Percentiles rank a stretch among this genome's conserved stretches.
phyloP scores from a whole-genome alignment of 2,113 vertebrate genomes.

The Cygnus atratus region DNA sequence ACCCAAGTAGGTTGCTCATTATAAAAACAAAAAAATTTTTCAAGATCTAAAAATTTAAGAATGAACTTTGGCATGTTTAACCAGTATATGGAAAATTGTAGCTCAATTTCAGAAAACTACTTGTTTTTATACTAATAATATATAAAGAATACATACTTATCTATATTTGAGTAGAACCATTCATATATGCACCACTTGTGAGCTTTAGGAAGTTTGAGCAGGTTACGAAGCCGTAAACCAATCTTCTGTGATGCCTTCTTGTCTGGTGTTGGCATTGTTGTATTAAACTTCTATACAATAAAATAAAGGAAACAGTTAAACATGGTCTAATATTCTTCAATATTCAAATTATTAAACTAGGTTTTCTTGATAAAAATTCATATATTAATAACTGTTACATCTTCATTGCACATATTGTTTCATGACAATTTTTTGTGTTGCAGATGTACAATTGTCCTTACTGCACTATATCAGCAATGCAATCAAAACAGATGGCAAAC shows the following conservation, averaged over 20 bases:
- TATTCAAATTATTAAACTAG: background rate
- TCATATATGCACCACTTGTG: slow-evolving; percentile 99
- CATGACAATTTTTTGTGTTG: background rate
- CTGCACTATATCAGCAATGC: background rate
- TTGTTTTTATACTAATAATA: slow-evolving; percentile 3
- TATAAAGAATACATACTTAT: slow-evolving; percentile 83
- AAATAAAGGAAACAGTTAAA: slow-evolving; percentile 31
- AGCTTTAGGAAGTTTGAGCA: slow-evolving; percentile 97
- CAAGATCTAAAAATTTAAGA: background rate
- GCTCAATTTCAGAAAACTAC: background rate
- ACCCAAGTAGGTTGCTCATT: background rate
- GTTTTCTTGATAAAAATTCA: background rate
- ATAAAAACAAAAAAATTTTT: background rate
- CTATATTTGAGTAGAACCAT: slow-evolving; percentile 99
- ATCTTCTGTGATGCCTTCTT: slow-evolving; percentile 97
- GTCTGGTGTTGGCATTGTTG: slow-evolving; percentile 89
- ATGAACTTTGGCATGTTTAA: background rate
- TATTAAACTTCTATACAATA: slow-evolving; percentile 85
- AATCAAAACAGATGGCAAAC: background rate
- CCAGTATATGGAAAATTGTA: background rate
- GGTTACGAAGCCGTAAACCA: slow-evolving; percentile 92
- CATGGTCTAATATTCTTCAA: background rate
- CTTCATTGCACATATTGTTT: background rate
- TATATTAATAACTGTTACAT: background rate
- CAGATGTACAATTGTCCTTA: background rate